Evolutionary conservation across 2,888 invertebrate species (phyloP), one percentile per base, ranked within the genome.

Genomic region (Laothoe populi): DNA sequence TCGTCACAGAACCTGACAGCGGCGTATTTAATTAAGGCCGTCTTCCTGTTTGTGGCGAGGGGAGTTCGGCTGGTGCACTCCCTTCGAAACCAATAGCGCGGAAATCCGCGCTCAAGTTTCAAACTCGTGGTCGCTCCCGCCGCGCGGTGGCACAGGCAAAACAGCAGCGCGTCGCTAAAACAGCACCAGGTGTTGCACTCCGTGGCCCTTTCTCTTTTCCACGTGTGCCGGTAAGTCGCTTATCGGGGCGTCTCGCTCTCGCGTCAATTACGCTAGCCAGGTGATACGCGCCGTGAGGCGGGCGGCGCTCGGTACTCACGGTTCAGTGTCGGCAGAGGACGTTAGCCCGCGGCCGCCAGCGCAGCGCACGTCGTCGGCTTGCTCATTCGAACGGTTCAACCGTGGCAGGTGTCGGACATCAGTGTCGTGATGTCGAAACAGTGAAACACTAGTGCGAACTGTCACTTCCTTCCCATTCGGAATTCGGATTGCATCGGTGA

Each of bases 281-380:
- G 83, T 79, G 81, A 79, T 81, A 74, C 74, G 77, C 74, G 66
- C 66, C 69, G 72, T 72, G 75, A 26, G 49, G 16, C n/a, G 26
- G n/a, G 10, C 53, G 35, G 53, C 53, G 72, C 70, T 70, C 45
- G 38, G 64, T 61, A 64, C 73, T 74, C 73, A 73, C 69, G 69
- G 65, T 64, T 60, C 61, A 69, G 66, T 63, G 71, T 65, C 48
- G 44, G 44, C 44, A 73, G 78, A 81, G 83, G 87, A 85, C 88
- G 87, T 88, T 87, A 86, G 87, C 90, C 89, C 85, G 89, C 87
- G 88, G 74, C 77, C 78, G 85, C 73, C 77, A 76, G 77, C 79
- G 83, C 70, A 74, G 65, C 80, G 86, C 82, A 83, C 83, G 84
- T 71, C 65, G 68, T 71, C 65, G 68, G 74, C 69, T 68, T 74